These are phyloP conservation scores for Channa argus DNA, from an alignment of 2,113 vertebrate genomes.

Conservation along the genomic window DNA sequence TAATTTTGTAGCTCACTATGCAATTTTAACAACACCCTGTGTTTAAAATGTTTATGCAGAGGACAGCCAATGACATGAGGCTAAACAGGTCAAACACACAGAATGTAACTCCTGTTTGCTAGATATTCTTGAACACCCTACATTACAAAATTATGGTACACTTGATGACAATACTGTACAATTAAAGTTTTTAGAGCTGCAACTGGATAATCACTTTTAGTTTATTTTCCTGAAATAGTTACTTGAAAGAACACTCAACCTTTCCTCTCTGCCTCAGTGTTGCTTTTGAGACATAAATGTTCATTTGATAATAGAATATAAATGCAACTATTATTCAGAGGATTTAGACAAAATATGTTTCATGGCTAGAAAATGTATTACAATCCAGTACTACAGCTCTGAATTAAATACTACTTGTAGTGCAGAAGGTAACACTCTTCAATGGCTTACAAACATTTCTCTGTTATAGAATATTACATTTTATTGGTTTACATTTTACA, in stretches of 20 bases:
- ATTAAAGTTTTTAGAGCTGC: slow-evolving; percentile 3
- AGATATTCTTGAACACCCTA: not conserved
- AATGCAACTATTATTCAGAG: not conserved
- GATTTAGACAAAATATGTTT: not conserved
- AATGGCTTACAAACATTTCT: too few species aligned
- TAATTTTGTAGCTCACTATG: slow-evolving; percentile 30
- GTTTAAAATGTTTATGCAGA: slow-evolving; percentile 28
- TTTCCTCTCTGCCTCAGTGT: too few species aligned
- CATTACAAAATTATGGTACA: slow-evolving; percentile 18
- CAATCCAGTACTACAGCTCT: too few species aligned
- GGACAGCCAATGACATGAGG: not conserved
- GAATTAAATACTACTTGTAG: too few species aligned
- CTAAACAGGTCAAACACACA: not conserved
- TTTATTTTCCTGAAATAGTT: not conserved
- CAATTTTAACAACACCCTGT: slow-evolving; percentile 27
- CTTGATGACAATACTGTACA: not conserved
- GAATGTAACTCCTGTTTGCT: not conserved
- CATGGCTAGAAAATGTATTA: too few species aligned
- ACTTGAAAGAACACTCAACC: too few species aligned
- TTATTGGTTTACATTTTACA: not conserved
- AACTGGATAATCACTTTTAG: not conserved
- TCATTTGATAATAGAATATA: not conserved
- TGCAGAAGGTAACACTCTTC: too few species aligned
- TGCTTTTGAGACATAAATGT: not conserved
- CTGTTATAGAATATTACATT: too few species aligned